Conservation (phyloP, 2,113 vertebrate species). For the Vidua chalybeata region DNA sequence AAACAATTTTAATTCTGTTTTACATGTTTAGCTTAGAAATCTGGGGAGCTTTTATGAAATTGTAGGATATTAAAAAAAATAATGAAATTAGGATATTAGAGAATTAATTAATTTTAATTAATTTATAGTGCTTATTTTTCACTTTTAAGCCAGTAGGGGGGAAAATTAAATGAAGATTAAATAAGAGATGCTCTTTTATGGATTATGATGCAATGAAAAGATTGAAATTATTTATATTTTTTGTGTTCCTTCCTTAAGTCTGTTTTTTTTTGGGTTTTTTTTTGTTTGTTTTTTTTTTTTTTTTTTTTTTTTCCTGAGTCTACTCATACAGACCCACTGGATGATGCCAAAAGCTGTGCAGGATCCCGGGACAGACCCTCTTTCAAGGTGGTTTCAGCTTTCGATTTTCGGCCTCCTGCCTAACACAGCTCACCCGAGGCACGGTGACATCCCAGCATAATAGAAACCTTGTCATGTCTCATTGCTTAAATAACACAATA, state of each 20-base stretch:
- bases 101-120: neutral
- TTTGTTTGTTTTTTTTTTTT: neutral
- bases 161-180: neutral
- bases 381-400: neutral
- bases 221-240: neutral
- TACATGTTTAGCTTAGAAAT: neutral
- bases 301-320: neutral
- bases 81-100: neutral
- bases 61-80: neutral
- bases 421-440: conserved; percentile 30
- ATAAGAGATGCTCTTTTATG: neutral
- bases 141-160: neutral
- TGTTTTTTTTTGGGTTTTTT: neutral
- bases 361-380: neutral
- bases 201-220: neutral
- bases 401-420: neutral
- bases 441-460: neutral
- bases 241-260: neutral
- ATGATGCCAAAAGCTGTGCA: neutral
- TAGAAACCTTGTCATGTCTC: conserved; percentile 41
- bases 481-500: conserved; percentile 65
- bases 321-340: neutral
- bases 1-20: neutral
- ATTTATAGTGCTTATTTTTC: conserved; percentile 18
- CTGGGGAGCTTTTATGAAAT: neutral